Evolutionary conservation across 2,797 vertebrate species (phyloP), one percentile per base, ranked within the genome.

Genomic region (Cynodonichthys magdalenae): DNA sequence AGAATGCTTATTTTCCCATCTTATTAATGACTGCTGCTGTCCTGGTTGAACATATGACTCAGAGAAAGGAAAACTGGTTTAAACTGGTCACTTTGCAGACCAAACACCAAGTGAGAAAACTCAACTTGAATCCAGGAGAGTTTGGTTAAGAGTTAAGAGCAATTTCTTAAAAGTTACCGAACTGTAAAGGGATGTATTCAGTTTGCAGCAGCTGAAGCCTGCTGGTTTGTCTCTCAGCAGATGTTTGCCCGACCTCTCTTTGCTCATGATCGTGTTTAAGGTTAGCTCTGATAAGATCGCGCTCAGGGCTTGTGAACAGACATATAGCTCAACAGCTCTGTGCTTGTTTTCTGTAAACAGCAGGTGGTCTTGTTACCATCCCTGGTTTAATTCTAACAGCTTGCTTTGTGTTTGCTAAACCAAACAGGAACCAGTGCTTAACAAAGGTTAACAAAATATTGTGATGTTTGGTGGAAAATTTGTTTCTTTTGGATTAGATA

Each of bases 1-100:
- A 65, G 76, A 85, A 76, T 81, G 76, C 78, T 87, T 80, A 75
- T 89, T 87, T 91, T 92, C 87, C 84, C 84, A 80, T 85, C 76
- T 75, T 66, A 61, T 61, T 74, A 45, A 53, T 80, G 53, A 65
- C 55, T 63, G 71, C 66, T 60, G 71, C 56, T 81, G 59, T 67
- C 19, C 74, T 74, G 69, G 65, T 63, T 63, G 59, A 59, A 48
- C 19, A 49, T 66, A 65, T 65, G 47, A 52, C 67, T 88, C 68
- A 62, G 77, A 84, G 81, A 81, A 75, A 3, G 11, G 72, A 54
- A 69, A 53, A 67, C 52, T 82, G 69, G n/a, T n/a, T n/a, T n/a
- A n/a, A n/a, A n/a, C n/a, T n/a, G n/a, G n/a, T n/a, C 66, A 68
- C 58, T 67, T 62, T 63, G 59, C 55, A 76, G 71, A 76, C 71